Evolutionary conservation across 2,888 invertebrate species (phyloP).

Genomic region (Rhamnusium bicolor): DNA sequence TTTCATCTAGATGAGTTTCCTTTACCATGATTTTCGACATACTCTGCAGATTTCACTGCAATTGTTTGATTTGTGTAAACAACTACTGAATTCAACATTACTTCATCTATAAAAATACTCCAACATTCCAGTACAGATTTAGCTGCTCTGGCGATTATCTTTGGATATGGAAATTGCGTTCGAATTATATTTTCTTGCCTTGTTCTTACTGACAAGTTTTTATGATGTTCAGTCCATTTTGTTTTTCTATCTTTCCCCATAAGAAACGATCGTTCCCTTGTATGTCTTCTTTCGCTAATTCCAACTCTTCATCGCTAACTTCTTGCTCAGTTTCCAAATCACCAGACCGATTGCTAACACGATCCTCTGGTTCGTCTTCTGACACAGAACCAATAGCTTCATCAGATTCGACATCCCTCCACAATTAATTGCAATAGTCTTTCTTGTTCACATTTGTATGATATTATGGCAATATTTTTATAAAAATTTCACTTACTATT

Average conservation of each 20-base stretch:
- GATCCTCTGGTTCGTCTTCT: not conserved
- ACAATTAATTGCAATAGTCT: not conserved
- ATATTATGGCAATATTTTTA: not conserved
- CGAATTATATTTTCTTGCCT: not conserved
- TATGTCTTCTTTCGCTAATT: not conserved
- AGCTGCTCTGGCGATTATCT: not conserved
- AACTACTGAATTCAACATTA: not conserved
- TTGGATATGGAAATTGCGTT: not conserved
- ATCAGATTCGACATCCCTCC: not conserved
- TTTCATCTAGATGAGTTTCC: too few relatives aligned
- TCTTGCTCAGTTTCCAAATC: not conserved
- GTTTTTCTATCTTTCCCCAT: not conserved
- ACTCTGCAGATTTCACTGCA: not conserved
- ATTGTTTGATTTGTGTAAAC: too few relatives aligned
- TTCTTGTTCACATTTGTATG: not conserved
- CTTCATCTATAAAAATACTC: not conserved
- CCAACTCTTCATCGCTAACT: not conserved
- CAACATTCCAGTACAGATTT: not conserved
- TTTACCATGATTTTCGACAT: not conserved
- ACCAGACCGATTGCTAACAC: not conserved
- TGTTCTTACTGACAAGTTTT: not conserved
- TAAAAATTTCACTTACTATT: not conserved
- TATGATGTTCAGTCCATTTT: not conserved
- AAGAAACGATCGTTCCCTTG: not conserved
- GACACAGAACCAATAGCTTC: not conserved